phyloP scores from a whole-genome alignment of 2,797 vertebrate species.

The Crax fasciolata region DNA sequence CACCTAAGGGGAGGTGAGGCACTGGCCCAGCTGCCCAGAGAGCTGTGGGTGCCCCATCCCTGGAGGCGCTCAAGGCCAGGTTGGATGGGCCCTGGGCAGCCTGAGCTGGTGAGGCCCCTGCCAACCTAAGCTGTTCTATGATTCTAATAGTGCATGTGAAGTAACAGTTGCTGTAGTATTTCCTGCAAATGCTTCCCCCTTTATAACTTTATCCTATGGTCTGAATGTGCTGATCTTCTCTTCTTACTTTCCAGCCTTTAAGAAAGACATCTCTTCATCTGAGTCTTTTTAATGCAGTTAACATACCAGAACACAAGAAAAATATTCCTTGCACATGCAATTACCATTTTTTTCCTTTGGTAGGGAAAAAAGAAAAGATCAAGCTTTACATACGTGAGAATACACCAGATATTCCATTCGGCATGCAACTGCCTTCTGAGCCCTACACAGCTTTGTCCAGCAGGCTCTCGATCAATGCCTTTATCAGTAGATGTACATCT shows the following conservation, averaged over 20 bases:
- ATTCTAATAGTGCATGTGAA: not conserved
- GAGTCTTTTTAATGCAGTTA: not conserved
- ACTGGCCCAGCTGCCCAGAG: not conserved
- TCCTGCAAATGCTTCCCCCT: not conserved
- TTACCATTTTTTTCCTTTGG: not conserved
- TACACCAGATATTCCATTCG: not conserved
- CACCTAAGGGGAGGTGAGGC: not conserved
- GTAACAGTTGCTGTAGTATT: not conserved
- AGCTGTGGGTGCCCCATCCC: not conserved
- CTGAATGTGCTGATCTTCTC: not conserved
- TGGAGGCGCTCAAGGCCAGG: not conserved
- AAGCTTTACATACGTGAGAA: not conserved
- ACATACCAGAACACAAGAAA: not conserved
- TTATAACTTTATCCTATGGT: not conserved
- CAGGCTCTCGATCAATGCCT: not conserved
- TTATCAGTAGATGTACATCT: accelerated
- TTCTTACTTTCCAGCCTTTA: not conserved
- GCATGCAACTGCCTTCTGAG: not conserved
- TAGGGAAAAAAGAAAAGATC: not conserved
- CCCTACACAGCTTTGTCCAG: not conserved
- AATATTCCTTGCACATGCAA: not conserved
- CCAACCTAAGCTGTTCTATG: not conserved
- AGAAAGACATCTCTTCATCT: not conserved
- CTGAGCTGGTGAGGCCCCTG: not conserved
- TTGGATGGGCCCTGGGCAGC: not conserved